phyloP scores from a whole-genome alignment of 2,797 vertebrate genomes.

The Neomorphus geoffroyi region DNA sequence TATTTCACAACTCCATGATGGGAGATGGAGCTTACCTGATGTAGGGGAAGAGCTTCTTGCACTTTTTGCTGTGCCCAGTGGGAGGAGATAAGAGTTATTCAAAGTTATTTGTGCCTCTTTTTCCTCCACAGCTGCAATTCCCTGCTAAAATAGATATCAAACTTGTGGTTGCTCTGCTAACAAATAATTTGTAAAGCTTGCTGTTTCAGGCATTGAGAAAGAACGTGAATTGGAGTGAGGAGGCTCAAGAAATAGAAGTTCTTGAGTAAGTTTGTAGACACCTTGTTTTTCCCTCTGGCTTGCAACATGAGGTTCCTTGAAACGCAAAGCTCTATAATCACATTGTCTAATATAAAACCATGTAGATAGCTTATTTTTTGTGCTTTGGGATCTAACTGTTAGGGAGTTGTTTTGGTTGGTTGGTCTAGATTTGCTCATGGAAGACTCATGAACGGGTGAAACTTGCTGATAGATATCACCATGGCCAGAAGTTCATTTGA shows the following conservation, averaged over 20 bases:
- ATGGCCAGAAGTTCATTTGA: background rate
- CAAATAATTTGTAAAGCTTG: background rate
- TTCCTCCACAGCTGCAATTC: background rate
- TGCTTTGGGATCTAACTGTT: background rate
- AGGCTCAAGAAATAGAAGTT: background rate
- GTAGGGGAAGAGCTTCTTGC: background rate
- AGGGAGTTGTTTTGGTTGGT: background rate
- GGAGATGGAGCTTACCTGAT: background rate
- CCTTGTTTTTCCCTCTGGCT: background rate
- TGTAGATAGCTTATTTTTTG: background rate
- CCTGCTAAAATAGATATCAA: background rate
- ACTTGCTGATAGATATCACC: background rate
- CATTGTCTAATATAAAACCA: background rate
- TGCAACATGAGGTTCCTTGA: background rate
- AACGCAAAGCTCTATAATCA: background rate
- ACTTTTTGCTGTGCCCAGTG: background rate
- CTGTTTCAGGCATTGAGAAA: background rate
- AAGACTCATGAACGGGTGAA: background rate
- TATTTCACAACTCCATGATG: background rate
- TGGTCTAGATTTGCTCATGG: background rate
- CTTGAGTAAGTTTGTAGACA: background rate
- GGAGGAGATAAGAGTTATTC: background rate
- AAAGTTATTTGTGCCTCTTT: background rate
- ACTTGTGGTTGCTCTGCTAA: background rate
- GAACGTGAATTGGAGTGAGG: background rate